Percentiles rank a stretch among this genome's conserved stretches.
These are phyloP conservation scores for Masnerella sp. DNA, from an alignment of 2,888 invertebrate species.

Conservation along the genomic window DNA sequence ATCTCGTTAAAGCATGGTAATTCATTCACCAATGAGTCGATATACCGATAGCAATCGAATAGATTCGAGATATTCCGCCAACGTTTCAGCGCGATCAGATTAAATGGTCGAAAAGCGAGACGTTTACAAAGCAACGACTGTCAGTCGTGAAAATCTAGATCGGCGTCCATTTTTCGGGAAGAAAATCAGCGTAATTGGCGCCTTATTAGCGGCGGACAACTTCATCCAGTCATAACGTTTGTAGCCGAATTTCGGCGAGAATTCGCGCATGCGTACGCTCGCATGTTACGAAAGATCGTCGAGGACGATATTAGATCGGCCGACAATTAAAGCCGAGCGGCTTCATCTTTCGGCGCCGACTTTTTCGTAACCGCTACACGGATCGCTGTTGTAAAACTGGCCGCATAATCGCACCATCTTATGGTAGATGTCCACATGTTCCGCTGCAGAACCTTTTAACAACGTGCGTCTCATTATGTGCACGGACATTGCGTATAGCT, in stretches of 20 bases:
- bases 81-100: slow-evolving; percentile 57
- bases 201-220: slow-evolving; percentile 51
- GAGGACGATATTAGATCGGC: slow-evolving; percentile 35
- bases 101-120: slow-evolving; percentile 48
- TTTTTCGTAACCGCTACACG: slow-evolving; percentile 59
- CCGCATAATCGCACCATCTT: slow-evolving; percentile 61
- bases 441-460: slow-evolving; percentile 51
- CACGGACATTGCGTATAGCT: slow-evolving; percentile 56
- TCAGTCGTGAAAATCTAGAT: slow-evolving; percentile 35
- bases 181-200: slow-evolving; percentile 49
- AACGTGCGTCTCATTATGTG: slow-evolving; percentile 59
- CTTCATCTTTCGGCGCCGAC: slow-evolving; percentile 58
- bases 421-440: slow-evolving; percentile 48
- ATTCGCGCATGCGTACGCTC: slow-evolving; percentile 21
- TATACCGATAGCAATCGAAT: slow-evolving; percentile 51
- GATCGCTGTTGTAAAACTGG: slow-evolving; percentile 59
- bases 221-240: slow-evolving; percentile 23
- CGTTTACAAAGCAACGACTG: slow-evolving; percentile 40
- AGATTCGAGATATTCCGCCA: slow-evolving; percentile 48
- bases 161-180: slow-evolving; percentile 21
- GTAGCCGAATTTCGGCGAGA: neutral
- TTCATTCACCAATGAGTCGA: slow-evolving; percentile 53
- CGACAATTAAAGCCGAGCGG: slow-evolving; percentile 60
- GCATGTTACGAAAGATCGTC: slow-evolving; percentile 46
- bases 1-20: slow-evolving; percentile 54